Base-by-base conservation (phyloP, 2,888 invertebrate genomes). In the Amblyjoppa fuscipennis region DNA sequence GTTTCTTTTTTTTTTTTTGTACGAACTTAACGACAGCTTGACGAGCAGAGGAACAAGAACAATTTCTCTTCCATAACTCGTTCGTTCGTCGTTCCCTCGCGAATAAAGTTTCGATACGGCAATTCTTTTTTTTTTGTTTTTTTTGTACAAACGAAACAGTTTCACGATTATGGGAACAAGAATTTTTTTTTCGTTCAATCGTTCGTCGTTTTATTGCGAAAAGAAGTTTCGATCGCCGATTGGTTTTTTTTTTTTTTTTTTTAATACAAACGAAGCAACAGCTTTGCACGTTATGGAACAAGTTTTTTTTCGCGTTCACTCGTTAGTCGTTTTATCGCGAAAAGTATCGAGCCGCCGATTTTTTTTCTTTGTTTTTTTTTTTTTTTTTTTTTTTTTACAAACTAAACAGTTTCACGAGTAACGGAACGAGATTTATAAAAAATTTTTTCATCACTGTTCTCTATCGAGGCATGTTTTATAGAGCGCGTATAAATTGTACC, bases 401-500 rank as follows among this genome's bases (percentile, higher is more conserved):
- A n/a, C 6, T n/a, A 53, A 53, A 53, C 16, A n/a, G n/a, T 1
- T 53, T 53, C 53, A 53, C n/a, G n/a, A 16, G n/a, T 51, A 49
- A 11, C 3, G 51, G 51, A 51, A 51, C 0, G 2, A 4, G 51
- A 41, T 41, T 41, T 41, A 20, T 20, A 20, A 20, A 20, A 20
- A 20, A 20, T 38, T 25, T 25, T 61, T 4, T 61, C 61, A 3
- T 61, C 56, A 1, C 25, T 1, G 31, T 13, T 13, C 28, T 25
- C 9, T 31, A 16, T 16, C 28, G 61, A 3, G 61, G 16, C 4
- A 53, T 49, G 20, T 61, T 49, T 64, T 2, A 71, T 16, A 20
- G 4, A 49, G 20, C 28, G 25, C 9, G 25, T 28, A 64, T 31
- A 51, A 64, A 64, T 49, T 34, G 49, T 51, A 75, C 49, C 75